These are phyloP conservation scores for Gouania willdenowi DNA, from an alignment of 2,797 vertebrate species.

Conservation along the genomic window DNA sequence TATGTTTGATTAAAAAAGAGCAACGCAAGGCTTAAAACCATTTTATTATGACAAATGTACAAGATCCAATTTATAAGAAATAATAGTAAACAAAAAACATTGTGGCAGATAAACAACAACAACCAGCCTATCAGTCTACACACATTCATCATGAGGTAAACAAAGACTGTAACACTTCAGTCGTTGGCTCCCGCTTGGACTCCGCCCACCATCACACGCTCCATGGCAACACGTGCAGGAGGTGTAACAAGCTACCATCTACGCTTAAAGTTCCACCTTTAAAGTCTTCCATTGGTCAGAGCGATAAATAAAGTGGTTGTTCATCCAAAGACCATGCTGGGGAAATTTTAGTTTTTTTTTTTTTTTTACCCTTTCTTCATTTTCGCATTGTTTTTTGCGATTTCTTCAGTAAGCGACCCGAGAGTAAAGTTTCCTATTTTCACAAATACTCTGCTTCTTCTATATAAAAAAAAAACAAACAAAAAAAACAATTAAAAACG, in stretches of 20 bases:
- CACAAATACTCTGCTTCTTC: too few relatives aligned
- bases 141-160: constrained; percentile 79
- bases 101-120: constrained; percentile 81
- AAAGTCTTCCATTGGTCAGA: too few relatives aligned
- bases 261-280: too few relatives aligned
- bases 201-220: constrained; percentile 1
- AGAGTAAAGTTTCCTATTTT: too few relatives aligned
- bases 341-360: constrained; percentile 53
- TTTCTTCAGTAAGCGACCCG: too few relatives aligned
- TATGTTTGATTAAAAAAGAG: too few relatives aligned
- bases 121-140: constrained; percentile 77
- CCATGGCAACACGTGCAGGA: too few relatives aligned
- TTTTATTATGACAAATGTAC: constrained; percentile 99
- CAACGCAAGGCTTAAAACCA: constrained; percentile 48
- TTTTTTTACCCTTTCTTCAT: too few relatives aligned
- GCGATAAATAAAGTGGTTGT: constrained; percentile 52
- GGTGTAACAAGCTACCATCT: too few relatives aligned
- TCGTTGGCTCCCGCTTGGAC: constrained; percentile 77
- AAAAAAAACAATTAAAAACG: constrained; percentile 70
- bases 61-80: constrained; percentile 92
- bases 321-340: constrained; percentile 56
- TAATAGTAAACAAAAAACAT: constrained; percentile 82
- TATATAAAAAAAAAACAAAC: too few relatives aligned
- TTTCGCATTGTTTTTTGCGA: too few relatives aligned
- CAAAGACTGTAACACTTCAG: constrained; percentile 78